Evolutionary conservation across 2,113 vertebrate species (phyloP).

Genomic region (Amblyopsis rosae): DNA sequence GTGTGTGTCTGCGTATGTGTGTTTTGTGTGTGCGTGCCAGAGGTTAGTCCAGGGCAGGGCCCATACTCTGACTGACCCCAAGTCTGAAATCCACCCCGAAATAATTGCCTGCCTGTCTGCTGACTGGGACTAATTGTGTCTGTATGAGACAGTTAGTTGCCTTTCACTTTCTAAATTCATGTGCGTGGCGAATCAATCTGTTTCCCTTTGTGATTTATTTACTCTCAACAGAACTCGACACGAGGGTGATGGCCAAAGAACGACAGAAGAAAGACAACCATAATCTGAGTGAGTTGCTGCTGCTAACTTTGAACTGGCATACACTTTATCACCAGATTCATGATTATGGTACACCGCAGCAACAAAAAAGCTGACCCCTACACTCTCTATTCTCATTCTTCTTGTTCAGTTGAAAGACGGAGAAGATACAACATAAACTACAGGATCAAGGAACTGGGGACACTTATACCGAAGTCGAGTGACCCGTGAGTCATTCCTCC

Average conservation of each 20-base stretch:
- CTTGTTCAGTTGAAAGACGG: conserved; percentile 90
- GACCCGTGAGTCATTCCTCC: conserved; percentile 88
- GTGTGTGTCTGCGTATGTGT: background rate
- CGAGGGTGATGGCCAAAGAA: conserved; percentile 91
- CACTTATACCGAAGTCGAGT: conserved; percentile 96
- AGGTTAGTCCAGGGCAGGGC: too few relatives aligned
- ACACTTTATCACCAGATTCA: conserved; percentile 38
- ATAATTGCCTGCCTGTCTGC: background rate
- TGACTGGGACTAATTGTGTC: conserved; percentile 45
- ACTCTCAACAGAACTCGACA: conserved; percentile 86
- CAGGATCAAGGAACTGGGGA: conserved; percentile 98
- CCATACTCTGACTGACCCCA: too few relatives aligned
- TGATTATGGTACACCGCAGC: background rate
- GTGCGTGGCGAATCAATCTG: conserved; percentile 57
- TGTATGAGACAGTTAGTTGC: conserved; percentile 32
- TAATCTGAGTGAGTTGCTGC: conserved; percentile 91
- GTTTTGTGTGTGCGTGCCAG: background rate
- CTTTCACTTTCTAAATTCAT: conserved; percentile 61
- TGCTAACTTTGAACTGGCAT: conserved; percentile 48
- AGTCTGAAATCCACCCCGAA: too few relatives aligned
- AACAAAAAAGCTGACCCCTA: background rate
- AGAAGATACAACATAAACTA: conserved; percentile 99
- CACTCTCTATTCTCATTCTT: conserved; percentile 7
- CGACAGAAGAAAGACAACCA: conserved; percentile 99
- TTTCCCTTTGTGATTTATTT: conserved; percentile 39